Conservation (phyloP, 2,113 vertebrate species). For the Monopterus albus region DNA sequence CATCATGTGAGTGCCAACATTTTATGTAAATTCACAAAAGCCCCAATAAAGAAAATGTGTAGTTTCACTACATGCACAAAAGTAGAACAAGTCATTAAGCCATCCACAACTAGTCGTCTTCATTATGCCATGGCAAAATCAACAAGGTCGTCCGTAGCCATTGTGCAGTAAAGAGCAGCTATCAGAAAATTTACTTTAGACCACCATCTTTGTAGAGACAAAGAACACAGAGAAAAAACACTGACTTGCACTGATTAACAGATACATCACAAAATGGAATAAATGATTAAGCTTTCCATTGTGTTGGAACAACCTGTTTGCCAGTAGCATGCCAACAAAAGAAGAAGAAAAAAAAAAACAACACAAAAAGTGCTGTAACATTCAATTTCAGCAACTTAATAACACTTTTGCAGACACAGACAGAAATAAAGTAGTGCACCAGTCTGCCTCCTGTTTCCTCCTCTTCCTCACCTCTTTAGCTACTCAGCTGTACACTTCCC, state of each 20-base stretch:
- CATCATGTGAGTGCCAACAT: too few relatives aligned
- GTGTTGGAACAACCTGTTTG: slow-evolving; percentile 14
- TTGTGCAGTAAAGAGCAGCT: slow-evolving; percentile 54
- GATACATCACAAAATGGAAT: slow-evolving; percentile 54
- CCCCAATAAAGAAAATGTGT: too few relatives aligned
- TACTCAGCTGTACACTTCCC: slow-evolving; percentile 52
- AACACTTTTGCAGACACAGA: slow-evolving; percentile 31
- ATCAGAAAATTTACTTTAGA: slow-evolving; percentile 41
- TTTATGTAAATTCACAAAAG: too few relatives aligned
- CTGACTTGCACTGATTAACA: slow-evolving; percentile 28
- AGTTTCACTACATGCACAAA: neutral
- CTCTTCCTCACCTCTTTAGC: slow-evolving; percentile 13
- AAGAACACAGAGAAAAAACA: slow-evolving; percentile 43
- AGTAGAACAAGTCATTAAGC: slow-evolving; percentile 18
- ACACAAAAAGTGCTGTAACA: neutral
- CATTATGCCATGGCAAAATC: slow-evolving; percentile 65
- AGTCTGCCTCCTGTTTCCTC: slow-evolving; percentile 38
- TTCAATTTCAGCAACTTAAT: slow-evolving; percentile 32
- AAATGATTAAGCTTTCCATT: slow-evolving; percentile 48
- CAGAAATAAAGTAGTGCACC: slow-evolving; percentile 43
- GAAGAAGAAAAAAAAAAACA: neutral
- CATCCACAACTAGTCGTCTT: slow-evolving; percentile 40
- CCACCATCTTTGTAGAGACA: slow-evolving; percentile 15
- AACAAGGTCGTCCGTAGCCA: slow-evolving; percentile 47
- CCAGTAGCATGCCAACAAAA: neutral